Base-by-base conservation (phyloP, 1,140 invertebrate genomes). In the Bombus picipes region DNA sequence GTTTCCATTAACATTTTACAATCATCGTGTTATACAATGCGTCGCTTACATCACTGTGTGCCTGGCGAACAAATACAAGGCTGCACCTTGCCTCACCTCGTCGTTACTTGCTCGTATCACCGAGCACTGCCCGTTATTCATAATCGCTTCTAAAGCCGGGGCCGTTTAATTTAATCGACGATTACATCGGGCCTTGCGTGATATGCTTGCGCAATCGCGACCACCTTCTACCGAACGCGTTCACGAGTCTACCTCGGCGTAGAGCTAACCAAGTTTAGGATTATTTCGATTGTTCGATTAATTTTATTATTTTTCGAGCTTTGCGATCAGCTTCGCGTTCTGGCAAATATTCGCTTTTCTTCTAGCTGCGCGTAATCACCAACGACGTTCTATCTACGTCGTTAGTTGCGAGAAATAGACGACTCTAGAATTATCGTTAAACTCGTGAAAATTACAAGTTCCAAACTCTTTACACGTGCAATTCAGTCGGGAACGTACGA, bases 1-100 rank as follows among this genome's bases (percentile, higher is more conserved):
- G 83, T 90, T 89, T 88, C 87, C 86, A 92, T 91, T 92, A 92
- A 92, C 89, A 87, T 92, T 92, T 92, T 91, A 92, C 86, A 91
- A 92, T 92, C 91, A 73, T 82, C 80, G 70, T 71, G 89, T 91
- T 92, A 91, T 92, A 92, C 91, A 92, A 92, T 92, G 85, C 85
- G 76, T 47, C 71, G 82, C 76, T 89, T 90, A 90, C 92, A 89
- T 92, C 92, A 92, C 66, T 81, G 68, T 68, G 65, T 41, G 59
- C 39, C 37, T 39, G 39, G 83, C 85, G 85, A 92, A 92, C 90
- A 92, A 92, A 92, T 77, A 92, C 92, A 92, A 92, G 89, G 91
- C 88, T 92, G 88, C 83, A 90, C 90, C 87, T 90, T 83, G 80
- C 86, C 82, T 79, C 83, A 74, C 73, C 88, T 86, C 72, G 8